Evolutionary conservation across 1,140 invertebrate genomes (phyloP), one percentile per base, ranked within the genome.

Genomic region (Colletes latitarsis): DNA sequence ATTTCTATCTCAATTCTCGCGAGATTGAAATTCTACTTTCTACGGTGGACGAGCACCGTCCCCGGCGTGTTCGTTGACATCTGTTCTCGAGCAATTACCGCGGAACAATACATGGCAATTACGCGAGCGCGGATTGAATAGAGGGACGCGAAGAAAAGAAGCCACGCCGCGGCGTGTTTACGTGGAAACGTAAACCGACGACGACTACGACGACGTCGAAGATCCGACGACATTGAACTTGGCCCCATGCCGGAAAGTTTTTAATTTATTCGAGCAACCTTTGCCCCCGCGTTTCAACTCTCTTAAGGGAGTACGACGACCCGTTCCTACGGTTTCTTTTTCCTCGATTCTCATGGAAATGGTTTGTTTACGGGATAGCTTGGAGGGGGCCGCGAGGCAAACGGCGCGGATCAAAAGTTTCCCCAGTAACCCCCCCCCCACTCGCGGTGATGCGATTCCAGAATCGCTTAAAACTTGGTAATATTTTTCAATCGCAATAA

Each of bases 151-250:
- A 68, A 53, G 21, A 69, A 81, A 46, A 41, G 64, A 82, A 82
- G 58, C 70, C 60, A 52, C 21, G 68, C 49, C 12, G n/a, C 19
- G 60, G 67, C 60, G 19, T 80, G 70, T 85, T 85, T 82, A 77
- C 52, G 72, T 21, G 77, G 78, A 83, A 85, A 77, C 66, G 43
- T 73, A 62, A 60, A 55, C 58, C 77, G 76, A 74, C 73, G 68
- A 78, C 70, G 83, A 57, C 57, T 49, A 17, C 49, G 49, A 70
- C 78, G 75, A 81, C 81, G 72, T 62, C 21, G 17, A 60, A 71
- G 70, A 49, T 69, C 81, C 83, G 78, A 21, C 77, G 85, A 86
- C 89, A 91, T 89, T 91, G 90, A 92, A 92, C 89, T 91, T 92
- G 90, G 85, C 88, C 82, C 76, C 80, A 55, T 74, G 86, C 88